A percentile compares a stretch with the other conserved stretches of the same genome.
These are phyloP conservation scores for Rhabditoides inermis DNA, from an alignment of 2,888 invertebrate genomes.

Conservation along the genomic window DNA sequence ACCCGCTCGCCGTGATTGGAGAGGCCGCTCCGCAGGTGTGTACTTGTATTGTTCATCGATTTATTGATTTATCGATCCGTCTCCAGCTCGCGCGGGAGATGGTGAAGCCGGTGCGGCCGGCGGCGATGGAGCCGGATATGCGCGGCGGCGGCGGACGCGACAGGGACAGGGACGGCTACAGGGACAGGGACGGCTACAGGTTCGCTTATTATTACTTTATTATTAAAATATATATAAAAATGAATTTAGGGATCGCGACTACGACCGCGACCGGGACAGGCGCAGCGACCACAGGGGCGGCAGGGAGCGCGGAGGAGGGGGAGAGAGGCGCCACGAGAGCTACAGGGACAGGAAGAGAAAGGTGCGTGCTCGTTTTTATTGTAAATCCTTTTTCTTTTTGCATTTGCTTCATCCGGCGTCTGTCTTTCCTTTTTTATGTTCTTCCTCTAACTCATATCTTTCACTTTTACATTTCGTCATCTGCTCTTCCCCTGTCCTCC, in stretches of 20 bases:
- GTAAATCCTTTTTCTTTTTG: not conserved
- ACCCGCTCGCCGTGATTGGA: constrained; percentile 73
- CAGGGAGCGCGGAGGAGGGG: not conserved
- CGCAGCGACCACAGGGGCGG: not conserved
- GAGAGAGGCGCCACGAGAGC: constrained; percentile 11
- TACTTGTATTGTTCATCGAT: too few species aligned
- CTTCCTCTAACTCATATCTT: too few species aligned
- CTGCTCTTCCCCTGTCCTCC: too few species aligned
- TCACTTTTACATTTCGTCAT: too few species aligned
- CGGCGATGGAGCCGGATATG: not conserved
- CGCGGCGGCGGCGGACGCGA: not conserved
- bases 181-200: too few species aligned
- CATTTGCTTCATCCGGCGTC: too few species aligned
- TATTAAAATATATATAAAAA: constrained; percentile 1
- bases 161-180: too few species aligned
- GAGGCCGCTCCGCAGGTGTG: constrained; percentile 78
- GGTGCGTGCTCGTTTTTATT: not conserved
- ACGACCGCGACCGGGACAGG: not conserved
- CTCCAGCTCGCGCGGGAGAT: constrained; percentile 66
- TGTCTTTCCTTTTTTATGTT: too few species aligned
- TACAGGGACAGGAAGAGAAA: constrained; percentile 7
- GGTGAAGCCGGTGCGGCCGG: constrained; percentile 68
- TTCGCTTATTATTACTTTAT: too few species aligned
- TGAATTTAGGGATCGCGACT: not conserved
- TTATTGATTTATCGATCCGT: too few species aligned